phyloP scores from a whole-genome alignment of 2,113 vertebrate genomes.

The Albula glossodonta region DNA sequence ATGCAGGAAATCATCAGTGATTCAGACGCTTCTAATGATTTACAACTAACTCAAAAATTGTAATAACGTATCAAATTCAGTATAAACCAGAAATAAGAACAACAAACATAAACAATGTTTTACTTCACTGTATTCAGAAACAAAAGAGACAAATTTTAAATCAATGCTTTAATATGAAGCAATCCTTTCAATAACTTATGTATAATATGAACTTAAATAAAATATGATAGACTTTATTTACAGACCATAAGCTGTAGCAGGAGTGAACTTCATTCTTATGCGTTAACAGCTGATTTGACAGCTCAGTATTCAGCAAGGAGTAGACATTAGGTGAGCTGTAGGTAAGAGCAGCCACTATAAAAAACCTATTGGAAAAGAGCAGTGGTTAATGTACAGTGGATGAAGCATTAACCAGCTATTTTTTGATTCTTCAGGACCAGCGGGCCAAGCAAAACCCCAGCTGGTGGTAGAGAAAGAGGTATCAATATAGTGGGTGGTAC shows the following conservation, averaged over 20 bases:
- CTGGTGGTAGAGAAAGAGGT: conserved; percentile 10
- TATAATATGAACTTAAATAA: too few species aligned
- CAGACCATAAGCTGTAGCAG: background rate
- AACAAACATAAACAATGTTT: background rate
- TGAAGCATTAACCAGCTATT: conserved; percentile 2
- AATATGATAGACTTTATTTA: too few species aligned
- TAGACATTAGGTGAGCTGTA: background rate
- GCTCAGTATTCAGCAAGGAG: background rate
- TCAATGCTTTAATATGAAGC: background rate
- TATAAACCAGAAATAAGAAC: background rate
- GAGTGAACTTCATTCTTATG: background rate
- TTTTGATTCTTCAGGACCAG: background rate
- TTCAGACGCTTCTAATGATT: background rate
- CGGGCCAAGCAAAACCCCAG: background rate
- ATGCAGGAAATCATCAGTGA: background rate
- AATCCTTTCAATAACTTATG: too few species aligned
- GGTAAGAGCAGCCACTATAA: background rate
- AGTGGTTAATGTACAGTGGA: background rate
- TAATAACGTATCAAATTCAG: background rate
- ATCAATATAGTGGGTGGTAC: conserved; percentile 32
- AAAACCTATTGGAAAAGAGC: background rate
- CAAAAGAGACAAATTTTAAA: background rate
- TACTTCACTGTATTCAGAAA: background rate
- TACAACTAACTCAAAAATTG: background rate
- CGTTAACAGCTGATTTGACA: too few species aligned